Conservation (phyloP, 2,888 invertebrate genomes). For the Charanyca ferruginea region DNA sequence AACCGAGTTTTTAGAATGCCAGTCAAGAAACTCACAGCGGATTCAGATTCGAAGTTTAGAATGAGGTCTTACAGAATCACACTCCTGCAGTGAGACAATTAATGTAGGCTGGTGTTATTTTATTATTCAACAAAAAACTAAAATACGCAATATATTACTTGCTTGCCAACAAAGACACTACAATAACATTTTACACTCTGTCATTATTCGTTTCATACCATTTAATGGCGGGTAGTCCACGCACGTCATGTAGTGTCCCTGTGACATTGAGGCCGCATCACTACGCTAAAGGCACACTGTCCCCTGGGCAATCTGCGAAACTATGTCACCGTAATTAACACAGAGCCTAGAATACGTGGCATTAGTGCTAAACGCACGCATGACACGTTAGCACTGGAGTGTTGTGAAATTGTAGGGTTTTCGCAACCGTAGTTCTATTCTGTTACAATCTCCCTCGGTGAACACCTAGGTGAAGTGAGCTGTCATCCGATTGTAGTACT, state of each 20-base stretch:
- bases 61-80: no score
- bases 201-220: neutral
- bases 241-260: neutral
- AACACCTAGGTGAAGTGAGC: no score
- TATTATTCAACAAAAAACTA: no score
- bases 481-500: no score
- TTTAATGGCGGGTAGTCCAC: no score
- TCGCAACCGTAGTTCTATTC: neutral
- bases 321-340: conserved; percentile 21
- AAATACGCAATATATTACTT: no score
- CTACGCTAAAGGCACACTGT: neutral
- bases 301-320: neutral
- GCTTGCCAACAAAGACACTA: neutral
- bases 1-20: no score
- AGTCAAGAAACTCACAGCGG: no score
- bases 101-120: no score
- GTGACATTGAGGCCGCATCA: neutral
- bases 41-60: no score
- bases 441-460: no score
- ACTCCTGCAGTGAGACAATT: no score
- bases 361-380: conserved; percentile 32
- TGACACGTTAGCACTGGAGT: conserved; percentile 5
- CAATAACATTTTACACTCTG: neutral
- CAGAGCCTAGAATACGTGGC: conserved; percentile 2
- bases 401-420: neutral